Percentiles rank a stretch among this genome's conserved stretches.
phyloP scores from a whole-genome alignment of 2,113 vertebrate genomes.

The Silurus glanis region DNA sequence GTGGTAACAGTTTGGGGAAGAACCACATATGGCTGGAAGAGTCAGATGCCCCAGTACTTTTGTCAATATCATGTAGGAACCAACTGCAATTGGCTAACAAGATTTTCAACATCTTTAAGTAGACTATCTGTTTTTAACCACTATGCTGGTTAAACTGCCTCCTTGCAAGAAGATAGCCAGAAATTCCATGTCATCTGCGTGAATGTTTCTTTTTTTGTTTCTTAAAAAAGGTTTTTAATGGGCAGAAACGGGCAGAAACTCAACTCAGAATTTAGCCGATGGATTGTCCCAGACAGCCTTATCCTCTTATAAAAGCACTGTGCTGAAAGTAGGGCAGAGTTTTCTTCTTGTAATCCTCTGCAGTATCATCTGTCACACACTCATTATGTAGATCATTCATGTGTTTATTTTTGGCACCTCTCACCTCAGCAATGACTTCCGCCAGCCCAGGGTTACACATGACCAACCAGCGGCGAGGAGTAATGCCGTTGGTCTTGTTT shows the following conservation, averaged over 20 bases:
- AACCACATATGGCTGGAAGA: too few species aligned
- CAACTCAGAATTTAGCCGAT: neutral
- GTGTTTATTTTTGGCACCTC: neutral
- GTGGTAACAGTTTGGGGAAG: too few species aligned
- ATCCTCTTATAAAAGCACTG: neutral
- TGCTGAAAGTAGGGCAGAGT: neutral
- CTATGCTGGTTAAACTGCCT: neutral
- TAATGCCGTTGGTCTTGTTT: conserved; percentile 94
- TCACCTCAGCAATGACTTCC: conserved; percentile 89
- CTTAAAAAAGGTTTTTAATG: neutral
- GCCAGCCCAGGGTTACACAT: conserved; percentile 89
- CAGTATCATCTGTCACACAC: neutral
- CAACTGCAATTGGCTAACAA: neutral
- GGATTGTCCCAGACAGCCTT: too few species aligned
- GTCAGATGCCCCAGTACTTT: too few species aligned
- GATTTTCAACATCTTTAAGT: neutral
- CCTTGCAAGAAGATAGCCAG: neutral
- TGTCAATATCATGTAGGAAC: too few species aligned
- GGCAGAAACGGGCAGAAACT: neutral
- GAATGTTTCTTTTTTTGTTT: neutral
- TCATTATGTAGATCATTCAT: neutral
- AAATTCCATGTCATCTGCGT: neutral
- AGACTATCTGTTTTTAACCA: neutral
- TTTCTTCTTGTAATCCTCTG: neutral
- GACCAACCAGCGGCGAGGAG: conserved; percentile 89